Base-by-base conservation (phyloP, 2,113 vertebrate genomes). In the Rostratula benghalensis region DNA sequence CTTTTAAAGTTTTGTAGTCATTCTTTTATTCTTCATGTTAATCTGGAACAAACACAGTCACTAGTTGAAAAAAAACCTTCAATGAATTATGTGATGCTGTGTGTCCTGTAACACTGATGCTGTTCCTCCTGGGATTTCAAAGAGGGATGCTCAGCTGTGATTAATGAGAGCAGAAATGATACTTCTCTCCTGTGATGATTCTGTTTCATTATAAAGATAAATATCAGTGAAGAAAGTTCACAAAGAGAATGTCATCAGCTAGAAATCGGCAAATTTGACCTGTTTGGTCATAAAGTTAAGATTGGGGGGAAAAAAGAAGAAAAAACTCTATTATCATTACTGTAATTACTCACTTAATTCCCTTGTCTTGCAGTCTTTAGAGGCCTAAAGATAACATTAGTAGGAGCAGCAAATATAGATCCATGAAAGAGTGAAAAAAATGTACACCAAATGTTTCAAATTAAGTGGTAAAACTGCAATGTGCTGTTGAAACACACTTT, bases 221-320 rank as follows among this genome's bases (percentile, higher is more conserved):
- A 27, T 57, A 81, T 46, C 21, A 33, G 22, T 31, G 33, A 57
- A 71, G 46, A 61, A 81, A 81, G 63, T 67, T 64, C 11, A 43
- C 12, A 46, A 45, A 85, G 31, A 63, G 51, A 10, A 31, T 31
- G 6, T 5, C 9, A 54, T 59, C 28, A 65, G 7, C 13, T 35
- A 35, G 31, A 83, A 87, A 45, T 7, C 60, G 13, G 28, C 1
- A 39, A 69, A 69, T 60, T 35, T 25, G 3, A 31, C 75, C 19
- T 65, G 39, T 78, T 70, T 79, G 33, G 5, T 54, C 31, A n/a
- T 28, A 63, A 50, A 24, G 3, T 75, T 35, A 41, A 27, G 13
- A 61, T 2, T 1, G 2, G 9, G 9, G 7, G 5, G 0, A 33
- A 61, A 22, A 81, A 31, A 22, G 4, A 63, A 53, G 15, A 39